Evolutionary conservation across 2,888 invertebrate species (phyloP), one percentile per base, ranked within the genome.

Genomic region (Xestobium rufovillosum): DNA sequence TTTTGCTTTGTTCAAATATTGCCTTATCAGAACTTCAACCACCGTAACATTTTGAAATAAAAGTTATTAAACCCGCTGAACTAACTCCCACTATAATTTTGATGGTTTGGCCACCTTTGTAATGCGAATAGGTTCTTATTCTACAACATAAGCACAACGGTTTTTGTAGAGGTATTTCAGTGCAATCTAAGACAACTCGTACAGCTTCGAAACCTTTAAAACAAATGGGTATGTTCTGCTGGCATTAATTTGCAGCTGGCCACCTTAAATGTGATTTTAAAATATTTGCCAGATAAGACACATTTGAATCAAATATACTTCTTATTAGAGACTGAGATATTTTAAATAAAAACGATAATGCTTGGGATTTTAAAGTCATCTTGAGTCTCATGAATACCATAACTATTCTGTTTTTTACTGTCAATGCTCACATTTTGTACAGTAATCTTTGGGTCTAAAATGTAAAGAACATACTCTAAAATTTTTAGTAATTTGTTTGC

Each of bases 111-210:
- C 8, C 30, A 10, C 10, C 13, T 16, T 39, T 32, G 19, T 36
- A 36, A 14, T 31, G 26, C 2, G 36, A 39, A 19, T 27, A 36
- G 4, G 10, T 8, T 12, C 9, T 33, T 4, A 33, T 3, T n/a
- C 25, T 11, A 25, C 33, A 33, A 6, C 33, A 25, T 2, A 33
- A 13, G 14, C 33, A 25, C 23, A 25, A 25, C 4, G 26, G 14
- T 27, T 19, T 26, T 26, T 32, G 27, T 8, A 36, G 11, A 3
- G 9, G 3, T 2, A 40, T 14, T 11, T 40, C 36, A n/a, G 36
- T 40, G 13, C 36, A 40, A 17, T 40, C 36, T 9, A 40, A 8
- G 3, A 40, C 28, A 3, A 40, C 14, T 28, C 36, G 6, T 8
- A 19, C n/a, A n/a, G 6, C n/a, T 19, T 6, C 23, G n/a, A 19